Base-by-base conservation (phyloP, 1,140 invertebrate genomes). In the Dinothrombium tinctorium region DNA sequence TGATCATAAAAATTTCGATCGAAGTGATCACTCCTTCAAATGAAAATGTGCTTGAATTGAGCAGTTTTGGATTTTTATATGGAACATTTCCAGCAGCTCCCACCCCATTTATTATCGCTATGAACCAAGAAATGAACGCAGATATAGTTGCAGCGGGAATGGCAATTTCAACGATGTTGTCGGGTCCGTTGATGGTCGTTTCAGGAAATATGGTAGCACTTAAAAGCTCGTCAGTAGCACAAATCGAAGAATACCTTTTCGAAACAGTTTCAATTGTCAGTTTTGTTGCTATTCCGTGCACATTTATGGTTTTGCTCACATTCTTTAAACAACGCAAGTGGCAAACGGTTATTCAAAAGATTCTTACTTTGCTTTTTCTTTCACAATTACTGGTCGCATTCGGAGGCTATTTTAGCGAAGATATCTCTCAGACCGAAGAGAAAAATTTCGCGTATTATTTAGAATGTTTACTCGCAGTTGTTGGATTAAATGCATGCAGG, bases 61-160 rank as follows among this genome's bases (percentile, higher is more conserved):
- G 78, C 48, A 89, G 81, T 37, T 94, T 82, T 59, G 86, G 78
- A 0, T 95, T 94, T 62, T 64, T 95, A 0, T 95, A 95, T 59
- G 87, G 89, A 38, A 92, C 83, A 1, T 80, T 94, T 57, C 89
- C 87, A 2, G 74, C 84, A 25, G 86, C 87, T 20, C 87, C 89
- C 0, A 81, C 81, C 28, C 76, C 89, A 4, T 92, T 90, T 59
- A 79, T 95, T 6, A 89, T 89, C 59, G 82, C 86, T 3, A 71
- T 76, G 25, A 71, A 82, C 41, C 94, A 89, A 56, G 21, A 23
- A 8, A 3, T 47, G 4, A 17, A 25, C 24, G 26, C 46, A 31
- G 17, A 25, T 8, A 39, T 47, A 61, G 76, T 83, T 56, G 82
- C 86, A 2, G 76, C 74, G 43, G 74, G 78, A 31, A 80, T 94